phyloP scores from a whole-genome alignment of 2,888 invertebrate genomes.

The Limenitis camilla region DNA sequence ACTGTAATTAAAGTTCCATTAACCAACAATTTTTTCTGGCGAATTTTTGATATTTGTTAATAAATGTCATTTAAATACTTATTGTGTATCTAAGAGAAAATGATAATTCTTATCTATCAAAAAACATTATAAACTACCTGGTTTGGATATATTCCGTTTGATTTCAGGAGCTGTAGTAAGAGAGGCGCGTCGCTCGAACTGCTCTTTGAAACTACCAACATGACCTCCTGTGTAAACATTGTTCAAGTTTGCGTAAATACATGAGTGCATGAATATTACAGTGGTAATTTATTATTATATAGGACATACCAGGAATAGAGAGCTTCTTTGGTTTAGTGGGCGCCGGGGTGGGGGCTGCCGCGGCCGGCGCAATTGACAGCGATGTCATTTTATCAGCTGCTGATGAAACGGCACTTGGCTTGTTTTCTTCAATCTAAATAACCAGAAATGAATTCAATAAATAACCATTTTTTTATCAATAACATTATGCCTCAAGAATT shows the following conservation, averaged over 20 bases:
- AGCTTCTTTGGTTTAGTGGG: constrained; percentile 85
- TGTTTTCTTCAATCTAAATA: constrained; percentile 42
- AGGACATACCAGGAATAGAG: constrained; percentile 77
- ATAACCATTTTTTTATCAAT: too few species aligned
- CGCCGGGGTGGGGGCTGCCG: constrained; percentile 30
- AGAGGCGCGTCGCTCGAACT: constrained; percentile 87
- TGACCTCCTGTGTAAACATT: constrained; percentile 73
- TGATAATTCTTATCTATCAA: too few species aligned
- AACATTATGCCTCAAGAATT: too few species aligned
- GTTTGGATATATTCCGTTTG: constrained; percentile 58
- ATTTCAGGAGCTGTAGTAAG: constrained; percentile 66
- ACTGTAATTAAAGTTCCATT: constrained; percentile 29
- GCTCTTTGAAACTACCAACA: constrained; percentile 89
- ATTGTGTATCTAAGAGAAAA: too few species aligned
- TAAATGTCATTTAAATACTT: too few species aligned
- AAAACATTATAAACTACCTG: constrained; percentile 39
- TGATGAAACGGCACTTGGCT: constrained; percentile 44
- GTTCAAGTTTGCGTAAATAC: too few species aligned
- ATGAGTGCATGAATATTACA: too few species aligned
- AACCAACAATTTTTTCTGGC: too few species aligned
- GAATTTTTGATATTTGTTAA: too few species aligned
- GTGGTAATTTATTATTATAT: too few species aligned
- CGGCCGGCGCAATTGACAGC: constrained; percentile 40
- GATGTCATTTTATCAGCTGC: constrained; percentile 61
- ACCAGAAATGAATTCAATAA: not conserved